Base-by-base conservation (phyloP, 2,797 vertebrate species). In the Pangasius macronema region DNA sequence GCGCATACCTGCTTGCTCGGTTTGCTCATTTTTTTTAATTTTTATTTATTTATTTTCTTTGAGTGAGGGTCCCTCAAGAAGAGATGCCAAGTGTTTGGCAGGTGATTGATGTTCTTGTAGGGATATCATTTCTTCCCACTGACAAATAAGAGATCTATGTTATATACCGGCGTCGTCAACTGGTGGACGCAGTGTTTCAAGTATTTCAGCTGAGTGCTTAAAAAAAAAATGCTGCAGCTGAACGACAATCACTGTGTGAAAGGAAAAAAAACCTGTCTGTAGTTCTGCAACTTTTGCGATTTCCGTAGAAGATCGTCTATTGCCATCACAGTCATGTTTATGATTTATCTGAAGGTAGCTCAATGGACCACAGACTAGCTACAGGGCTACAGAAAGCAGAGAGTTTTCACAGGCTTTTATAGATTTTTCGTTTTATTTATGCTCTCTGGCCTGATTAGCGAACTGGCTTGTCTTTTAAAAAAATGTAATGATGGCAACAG, bases 1-100 rank as follows among this genome's bases (percentile, higher is more conserved):
- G 89, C 88, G 89, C 88, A 90, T 87, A 93, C 92, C 91, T 92
- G 91, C 87, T 85, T 87, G 90, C 49, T 46, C 33, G 70, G 14
- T 11, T 91, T 90, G 89, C 89, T 84, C 82, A 73, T 91, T 92
- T 91, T 90, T 89, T 91, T 90, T 89, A 91, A 57, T 20, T 63
- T 30, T 53, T 55, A 36, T 11, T n/a, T 27, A 13, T 11, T 33
- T 22, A 1, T 13, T 80, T 39, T 57, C 30, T 57, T 57, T 7
- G 55, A 81, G 13, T 51, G 61, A 46, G 46, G 82, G 63, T 72
- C 75, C 42, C 42, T 36, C 2, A 49, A 39, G 87, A 57, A 18
- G 82, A 68, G 61, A 84, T 80, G 73, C 61, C 75, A 55, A 84
- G 73, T 68, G 49, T 51, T 81, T 87, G 68, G 30, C 82, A 68